Conservation (phyloP, 2,797 vertebrate genomes). For the Gymnoscopelus braueri region DNA sequence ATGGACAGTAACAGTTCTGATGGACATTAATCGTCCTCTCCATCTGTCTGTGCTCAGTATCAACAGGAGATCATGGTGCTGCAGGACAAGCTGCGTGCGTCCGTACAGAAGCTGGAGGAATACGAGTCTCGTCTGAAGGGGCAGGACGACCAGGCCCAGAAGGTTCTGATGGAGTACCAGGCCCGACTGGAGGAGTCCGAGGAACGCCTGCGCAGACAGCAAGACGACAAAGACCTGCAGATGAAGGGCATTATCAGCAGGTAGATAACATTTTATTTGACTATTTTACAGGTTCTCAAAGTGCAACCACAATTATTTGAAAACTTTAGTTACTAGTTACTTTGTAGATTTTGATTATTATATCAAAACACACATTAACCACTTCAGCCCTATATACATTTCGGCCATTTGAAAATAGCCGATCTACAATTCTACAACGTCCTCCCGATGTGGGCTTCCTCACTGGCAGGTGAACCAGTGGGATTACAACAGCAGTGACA, state of each 20-base stretch:
- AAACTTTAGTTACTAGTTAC: too few relatives aligned
- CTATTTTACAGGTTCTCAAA: too few relatives aligned
- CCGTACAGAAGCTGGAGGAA: conserved; percentile 95
- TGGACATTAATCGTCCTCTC: not conserved
- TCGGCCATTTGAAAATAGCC: too few relatives aligned
- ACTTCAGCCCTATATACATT: too few relatives aligned
- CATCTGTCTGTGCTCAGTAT: conserved; percentile 73
- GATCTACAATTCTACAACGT: too few relatives aligned
- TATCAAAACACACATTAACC: too few relatives aligned
- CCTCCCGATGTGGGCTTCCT: too few relatives aligned
- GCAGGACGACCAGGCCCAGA: conserved; percentile 96
- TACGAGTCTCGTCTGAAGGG: conserved; percentile 94
- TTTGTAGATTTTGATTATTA: too few relatives aligned
- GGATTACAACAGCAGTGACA: too few relatives aligned
- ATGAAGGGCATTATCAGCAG: conserved; percentile 99
- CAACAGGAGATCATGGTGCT: conserved; percentile 93
- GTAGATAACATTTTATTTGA: conserved; percentile 60
- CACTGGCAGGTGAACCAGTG: too few relatives aligned
- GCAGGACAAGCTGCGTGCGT: conserved; percentile 94
- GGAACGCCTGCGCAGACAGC: conserved; percentile 92
- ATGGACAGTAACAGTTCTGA: too few relatives aligned
- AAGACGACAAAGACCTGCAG: conserved; percentile 98
- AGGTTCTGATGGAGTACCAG: conserved; percentile 97
- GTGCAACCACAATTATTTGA: too few relatives aligned
- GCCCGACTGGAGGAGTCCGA: conserved; percentile 96